Conservation (phyloP, 2,888 invertebrate genomes). For the Nephrotoma guestfalica region DNA sequence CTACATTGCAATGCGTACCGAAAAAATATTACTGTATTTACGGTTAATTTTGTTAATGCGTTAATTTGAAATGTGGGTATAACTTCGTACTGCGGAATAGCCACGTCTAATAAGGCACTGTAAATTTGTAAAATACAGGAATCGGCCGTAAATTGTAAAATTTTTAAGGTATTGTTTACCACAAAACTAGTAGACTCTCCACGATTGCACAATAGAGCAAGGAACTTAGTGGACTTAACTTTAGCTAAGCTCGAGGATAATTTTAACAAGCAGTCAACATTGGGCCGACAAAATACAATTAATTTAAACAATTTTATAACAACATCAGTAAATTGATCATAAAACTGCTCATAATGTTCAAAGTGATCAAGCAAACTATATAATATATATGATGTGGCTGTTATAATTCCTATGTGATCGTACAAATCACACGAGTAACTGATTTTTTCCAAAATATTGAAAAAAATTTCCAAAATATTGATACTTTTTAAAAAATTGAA, state of each 20-base stretch:
- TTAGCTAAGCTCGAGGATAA: background rate
- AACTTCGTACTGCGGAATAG: conserved; percentile 9
- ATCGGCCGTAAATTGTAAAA: conserved; percentile 11
- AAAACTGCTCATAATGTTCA: background rate
- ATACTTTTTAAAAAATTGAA: background rate
- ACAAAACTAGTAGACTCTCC: background rate
- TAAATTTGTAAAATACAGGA: conserved; percentile 12
- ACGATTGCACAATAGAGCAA: background rate
- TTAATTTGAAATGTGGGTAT: conserved; percentile 6
- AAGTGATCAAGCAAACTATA: background rate
- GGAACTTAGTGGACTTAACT: background rate
- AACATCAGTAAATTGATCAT: background rate
- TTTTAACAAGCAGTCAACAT: background rate
- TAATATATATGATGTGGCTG: background rate
- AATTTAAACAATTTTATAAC: background rate
- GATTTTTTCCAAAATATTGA: background rate
- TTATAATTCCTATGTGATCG: background rate
- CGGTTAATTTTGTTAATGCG: background rate
- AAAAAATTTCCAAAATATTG: background rate
- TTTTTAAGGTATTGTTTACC: conserved; percentile 11
- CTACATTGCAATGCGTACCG: background rate
- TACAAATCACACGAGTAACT: background rate
- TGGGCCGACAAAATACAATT: background rate
- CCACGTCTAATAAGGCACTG: conserved; percentile 9
- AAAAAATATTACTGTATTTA: background rate